Base-by-base conservation (phyloP, 2,888 invertebrate genomes). In the Agrotis ipsilon region DNA sequence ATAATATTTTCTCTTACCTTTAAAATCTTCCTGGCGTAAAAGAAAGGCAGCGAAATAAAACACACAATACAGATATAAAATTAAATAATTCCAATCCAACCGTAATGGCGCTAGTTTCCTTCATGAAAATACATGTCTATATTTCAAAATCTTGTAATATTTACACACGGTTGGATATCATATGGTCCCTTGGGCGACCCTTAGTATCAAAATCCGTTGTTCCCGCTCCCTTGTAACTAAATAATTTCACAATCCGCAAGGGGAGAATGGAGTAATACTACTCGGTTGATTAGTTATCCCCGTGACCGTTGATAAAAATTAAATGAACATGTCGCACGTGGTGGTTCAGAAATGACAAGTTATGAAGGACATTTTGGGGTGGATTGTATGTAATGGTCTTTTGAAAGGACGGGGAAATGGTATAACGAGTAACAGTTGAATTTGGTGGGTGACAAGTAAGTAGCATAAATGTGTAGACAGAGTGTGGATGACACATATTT, bases 241-340 rank as follows among this genome's bases (percentile, higher is more conserved):
- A 84, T 82, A 87, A 83, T 86, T 86, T 86, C 67, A 78, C 81
- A 82, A 85, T 72, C 55, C 77, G 62, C 78, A 61, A 64, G 80
- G 76, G 85, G 68, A 65, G 65, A 68, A 65, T 60, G 66, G 76
- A 80, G 83, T 81, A 78, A 63, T 72, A 75, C 67, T 85, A 85
- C 72, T 83, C 75, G 79, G 77, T 87, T 83, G 80, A 82, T 82
- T 85, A 75, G 80, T 74, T 82, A 75, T 68, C 58, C 69, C 32
- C 21, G 65, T 58, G 67, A 70, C 72, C 68, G 62, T 54, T 58
- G 65, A 73, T 78, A 68, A 73, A 79, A 73, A 78, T 81, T 78
- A 68, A 78, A 76, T 76, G 68, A 68, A 72, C 52, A 65, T 75
- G 75, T 65, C 55, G 54, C 45, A 59, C 58, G 24, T 16, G 48